These are phyloP conservation scores for Silurus aristotelis DNA, from an alignment of 2,797 vertebrate species.

Conservation along the genomic window DNA sequence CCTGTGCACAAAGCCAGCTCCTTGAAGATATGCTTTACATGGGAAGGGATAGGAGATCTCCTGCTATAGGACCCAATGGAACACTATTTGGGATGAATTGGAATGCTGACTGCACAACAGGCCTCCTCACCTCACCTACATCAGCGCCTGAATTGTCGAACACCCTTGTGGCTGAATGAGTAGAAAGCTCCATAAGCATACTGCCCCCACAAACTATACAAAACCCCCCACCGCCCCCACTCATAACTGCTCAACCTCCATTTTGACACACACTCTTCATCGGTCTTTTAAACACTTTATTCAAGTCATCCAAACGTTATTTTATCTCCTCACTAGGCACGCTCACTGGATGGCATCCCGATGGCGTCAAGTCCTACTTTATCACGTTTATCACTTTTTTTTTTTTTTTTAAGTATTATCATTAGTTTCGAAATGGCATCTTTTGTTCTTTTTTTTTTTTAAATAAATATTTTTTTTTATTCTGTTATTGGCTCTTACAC, in stretches of 20 bases:
- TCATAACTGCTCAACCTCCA: not conserved
- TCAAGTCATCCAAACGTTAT: not conserved
- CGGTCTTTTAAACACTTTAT: constrained; percentile 9
- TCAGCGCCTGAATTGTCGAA: too few relatives aligned
- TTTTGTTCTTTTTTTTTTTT: constrained; percentile 83
- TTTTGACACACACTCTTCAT: constrained; percentile 62
- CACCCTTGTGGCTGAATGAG: too few relatives aligned
- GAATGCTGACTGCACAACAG: too few relatives aligned
- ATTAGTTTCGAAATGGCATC: constrained; percentile 44
- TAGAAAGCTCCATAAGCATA: too few relatives aligned
- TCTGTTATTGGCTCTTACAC: constrained; percentile 99
- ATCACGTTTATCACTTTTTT: not conserved
- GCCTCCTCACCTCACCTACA: too few relatives aligned
- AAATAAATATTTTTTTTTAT: constrained; percentile 99
- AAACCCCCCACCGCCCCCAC: not conserved
- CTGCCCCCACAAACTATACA: too few relatives aligned
- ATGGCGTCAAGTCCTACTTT: not conserved
- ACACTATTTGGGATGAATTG: too few relatives aligned
- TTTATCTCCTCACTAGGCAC: constrained; percentile 6
- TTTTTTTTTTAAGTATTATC: not conserved
- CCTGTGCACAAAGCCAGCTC: too few relatives aligned
- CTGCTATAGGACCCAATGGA: too few relatives aligned
- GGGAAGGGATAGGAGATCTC: too few relatives aligned
- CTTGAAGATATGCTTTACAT: too few relatives aligned
- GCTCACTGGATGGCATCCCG: not conserved